These are phyloP conservation scores for Drosophila nikananu DNA, from an alignment of 1,140 invertebrate species.

Conservation along the genomic window DNA sequence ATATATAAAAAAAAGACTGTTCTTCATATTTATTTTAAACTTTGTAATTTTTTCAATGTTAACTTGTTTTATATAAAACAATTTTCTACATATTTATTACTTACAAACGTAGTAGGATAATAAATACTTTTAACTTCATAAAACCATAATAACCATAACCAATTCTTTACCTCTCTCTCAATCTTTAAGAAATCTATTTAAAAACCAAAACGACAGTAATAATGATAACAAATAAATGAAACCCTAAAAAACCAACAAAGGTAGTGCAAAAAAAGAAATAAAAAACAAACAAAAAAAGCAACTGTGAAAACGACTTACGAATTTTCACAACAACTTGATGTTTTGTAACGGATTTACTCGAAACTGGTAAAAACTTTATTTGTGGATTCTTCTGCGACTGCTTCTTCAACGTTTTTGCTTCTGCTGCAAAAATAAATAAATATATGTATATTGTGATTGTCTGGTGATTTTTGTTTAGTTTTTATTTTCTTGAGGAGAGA, in stretches of 20 bases:
- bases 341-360: constrained; percentile 66
- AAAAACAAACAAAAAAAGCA: constrained; percentile 22
- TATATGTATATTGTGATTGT: constrained; percentile 14
- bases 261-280: constrained; percentile 23
- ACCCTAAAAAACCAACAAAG: constrained; percentile 29
- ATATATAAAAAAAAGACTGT: too few species aligned
- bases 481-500: constrained; percentile 3
- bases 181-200: constrained; percentile 21
- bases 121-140: too few species aligned
- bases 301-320: constrained; percentile 61
- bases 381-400: constrained; percentile 42
- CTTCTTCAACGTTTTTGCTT: constrained; percentile 23
- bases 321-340: constrained; percentile 72
- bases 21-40: too few species aligned
- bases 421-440: constrained; percentile 2
- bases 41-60: background rate
- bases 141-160: background rate
- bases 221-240: constrained; percentile 33
- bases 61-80: too few species aligned
- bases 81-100: too few species aligned
- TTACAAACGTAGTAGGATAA: too few species aligned
- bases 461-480: constrained; percentile 13
- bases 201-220: constrained; percentile 29
- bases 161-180: constrained; percentile 8
- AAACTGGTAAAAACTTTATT: constrained; percentile 56